Evolutionary conservation across 2,888 invertebrate genomes (phyloP), one percentile per base, ranked within the genome.

Genomic region (Baronia brevicornis): DNA sequence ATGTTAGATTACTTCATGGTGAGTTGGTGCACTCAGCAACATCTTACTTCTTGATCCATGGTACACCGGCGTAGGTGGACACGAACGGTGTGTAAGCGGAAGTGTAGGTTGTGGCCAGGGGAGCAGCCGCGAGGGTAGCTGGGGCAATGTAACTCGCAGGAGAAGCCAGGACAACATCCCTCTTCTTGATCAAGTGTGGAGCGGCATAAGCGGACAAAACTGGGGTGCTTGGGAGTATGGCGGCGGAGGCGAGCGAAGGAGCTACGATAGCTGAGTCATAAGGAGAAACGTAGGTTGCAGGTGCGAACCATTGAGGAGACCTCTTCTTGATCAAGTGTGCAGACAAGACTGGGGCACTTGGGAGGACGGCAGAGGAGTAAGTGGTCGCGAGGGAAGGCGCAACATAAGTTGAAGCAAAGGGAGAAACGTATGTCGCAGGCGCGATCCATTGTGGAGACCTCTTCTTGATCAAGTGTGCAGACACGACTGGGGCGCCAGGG

Each of bases 241-340:
- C 33, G 6, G 65, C 48, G 20, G 60, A 52, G 13, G 59, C 41
- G 38, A 63, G 61, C 3, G 59, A 47, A 1, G 65, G 48, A 13
- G 65, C n/a, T n/a, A n/a, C n/a, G n/a, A 30, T 5, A 61, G 18
- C 11, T 66, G n/a, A n/a, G n/a, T n/a, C n/a, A n/a, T n/a, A n/a
- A n/a, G n/a, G n/a, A n/a, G 64, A 41, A n/a, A 65, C 25, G 33
- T 41, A 44, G 1, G 38, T 33, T 5, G 40, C 14, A 8, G 41
- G 35, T 10, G 33, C 60, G 18, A 45, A 11, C 15, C 58, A 33
- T 8, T 51, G 34, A 17, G 57, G 70, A 1, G 79, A 77, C 17
- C 80, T 67, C 53, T 82, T 82, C 47, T 60, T 60, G 49, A 82
- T 71, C 35, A 66, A 41, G 46, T 79, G 79, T 3, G 55, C 54